These are phyloP conservation scores for Acropora tenuis DNA, from an alignment of 64 coral and sea anemone genomes.

Conservation along the genomic window DNA sequence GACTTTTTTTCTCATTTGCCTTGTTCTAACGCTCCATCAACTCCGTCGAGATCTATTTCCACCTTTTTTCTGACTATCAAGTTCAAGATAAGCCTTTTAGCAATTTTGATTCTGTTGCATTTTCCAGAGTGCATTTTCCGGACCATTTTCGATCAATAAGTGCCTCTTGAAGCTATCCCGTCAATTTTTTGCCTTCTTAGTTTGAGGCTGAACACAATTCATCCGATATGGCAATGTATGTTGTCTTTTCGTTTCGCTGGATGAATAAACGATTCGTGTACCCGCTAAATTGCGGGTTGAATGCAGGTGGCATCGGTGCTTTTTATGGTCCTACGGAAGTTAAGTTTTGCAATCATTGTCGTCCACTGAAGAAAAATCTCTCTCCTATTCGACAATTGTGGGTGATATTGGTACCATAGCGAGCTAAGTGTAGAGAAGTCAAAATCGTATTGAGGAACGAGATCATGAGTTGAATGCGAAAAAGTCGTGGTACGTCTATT, in stretches of 20 bases:
- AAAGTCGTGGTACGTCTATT: background rate
- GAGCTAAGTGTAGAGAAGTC: background rate
- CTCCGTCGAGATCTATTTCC: too few relatives aligned
- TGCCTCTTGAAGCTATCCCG: too few relatives aligned
- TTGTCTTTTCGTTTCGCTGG: background rate
- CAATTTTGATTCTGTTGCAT: background rate
- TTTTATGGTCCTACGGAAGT: background rate
- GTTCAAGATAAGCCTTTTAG: background rate
- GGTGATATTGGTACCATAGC: background rate
- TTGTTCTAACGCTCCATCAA: background rate
- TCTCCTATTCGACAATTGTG: background rate
- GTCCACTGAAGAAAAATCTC: background rate
- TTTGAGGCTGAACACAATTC: too few relatives aligned
- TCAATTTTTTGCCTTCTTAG: too few relatives aligned
- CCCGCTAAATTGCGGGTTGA: conserved; percentile 16
- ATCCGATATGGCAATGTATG: too few relatives aligned
- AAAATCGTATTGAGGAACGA: background rate
- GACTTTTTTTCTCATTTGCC: too few relatives aligned
- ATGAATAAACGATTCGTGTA: background rate
- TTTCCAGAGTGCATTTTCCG: background rate
- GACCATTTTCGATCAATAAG: background rate
- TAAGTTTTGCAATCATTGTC: background rate
- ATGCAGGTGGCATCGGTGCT: background rate
- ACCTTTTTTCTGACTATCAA: background rate
- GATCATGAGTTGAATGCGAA: background rate